phyloP scores from a whole-genome alignment of 2,888 invertebrate genomes.

The Brachypalpus laphriformis region DNA sequence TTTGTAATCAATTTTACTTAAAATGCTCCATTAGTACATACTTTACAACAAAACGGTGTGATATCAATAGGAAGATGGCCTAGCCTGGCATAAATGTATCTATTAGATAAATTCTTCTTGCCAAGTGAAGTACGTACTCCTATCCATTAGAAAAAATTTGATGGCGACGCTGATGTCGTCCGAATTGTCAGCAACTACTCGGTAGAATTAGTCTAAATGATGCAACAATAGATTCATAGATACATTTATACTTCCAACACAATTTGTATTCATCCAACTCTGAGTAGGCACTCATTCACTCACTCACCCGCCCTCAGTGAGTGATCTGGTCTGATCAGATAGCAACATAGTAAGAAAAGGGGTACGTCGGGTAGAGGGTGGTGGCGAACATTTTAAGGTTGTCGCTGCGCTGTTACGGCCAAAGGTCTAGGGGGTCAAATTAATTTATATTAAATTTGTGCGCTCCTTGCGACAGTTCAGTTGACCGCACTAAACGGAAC shows the following conservation, averaged over 20 bases:
- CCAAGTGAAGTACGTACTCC: not conserved
- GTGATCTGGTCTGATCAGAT: slow-evolving; percentile 43
- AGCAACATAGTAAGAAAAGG: slow-evolving; percentile 7
- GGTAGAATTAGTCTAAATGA: slow-evolving; percentile 46
- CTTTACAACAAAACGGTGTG: not conserved
- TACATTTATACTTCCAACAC: not conserved
- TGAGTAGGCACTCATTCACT: slow-evolving; percentile 19
- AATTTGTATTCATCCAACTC: slow-evolving; percentile 50
- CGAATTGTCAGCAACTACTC: slow-evolving; percentile 15
- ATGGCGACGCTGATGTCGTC: no score
- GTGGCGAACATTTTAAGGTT: slow-evolving; percentile 9
- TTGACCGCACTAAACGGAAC: slow-evolving; percentile 41
- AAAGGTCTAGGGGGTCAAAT: slow-evolving; percentile 70
- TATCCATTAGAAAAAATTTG: no score
- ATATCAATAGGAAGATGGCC: not conserved
- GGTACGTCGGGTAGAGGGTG: not conserved
- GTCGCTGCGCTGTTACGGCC: slow-evolving; percentile 34
- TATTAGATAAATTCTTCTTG: not conserved
- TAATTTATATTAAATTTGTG: slow-evolving; percentile 69
- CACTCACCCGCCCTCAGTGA: slow-evolving; percentile 5
- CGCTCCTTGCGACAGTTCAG: slow-evolving; percentile 63
- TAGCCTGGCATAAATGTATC: not conserved
- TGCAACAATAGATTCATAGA: slow-evolving; percentile 37
- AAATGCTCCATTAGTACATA: not conserved
- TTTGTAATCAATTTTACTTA: slow-evolving; percentile 54